These are phyloP conservation scores for Callocephalon fimbriatum DNA, from an alignment of 2,113 vertebrate genomes.

Conservation along the genomic window DNA sequence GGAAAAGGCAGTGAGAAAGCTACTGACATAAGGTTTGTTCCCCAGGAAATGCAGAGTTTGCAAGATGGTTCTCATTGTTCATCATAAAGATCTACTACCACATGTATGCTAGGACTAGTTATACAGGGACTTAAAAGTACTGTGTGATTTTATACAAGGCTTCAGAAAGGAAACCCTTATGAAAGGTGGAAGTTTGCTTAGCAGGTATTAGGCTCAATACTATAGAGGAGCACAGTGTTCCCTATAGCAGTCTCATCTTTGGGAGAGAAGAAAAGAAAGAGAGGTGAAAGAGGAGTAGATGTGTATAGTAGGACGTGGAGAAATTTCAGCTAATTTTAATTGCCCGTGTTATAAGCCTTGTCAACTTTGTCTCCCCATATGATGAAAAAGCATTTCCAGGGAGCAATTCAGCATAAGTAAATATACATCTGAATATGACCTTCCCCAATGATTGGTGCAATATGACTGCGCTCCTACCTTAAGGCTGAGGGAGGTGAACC, in stretches of 20 bases:
- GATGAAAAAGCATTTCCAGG: not conserved
- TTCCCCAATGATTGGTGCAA: not conserved
- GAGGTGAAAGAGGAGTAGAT: not conserved
- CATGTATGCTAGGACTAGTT: not conserved
- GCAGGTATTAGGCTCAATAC: not conserved
- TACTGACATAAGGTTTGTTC: not conserved
- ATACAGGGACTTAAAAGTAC: not conserved
- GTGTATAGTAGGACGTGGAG: not conserved
- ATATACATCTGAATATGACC: not conserved
- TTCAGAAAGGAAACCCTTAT: not conserved
- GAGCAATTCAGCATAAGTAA: not conserved
- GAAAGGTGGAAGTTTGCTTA: not conserved
- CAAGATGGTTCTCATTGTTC: not conserved
- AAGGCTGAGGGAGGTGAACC: not conserved
- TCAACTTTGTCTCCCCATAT: not conserved
- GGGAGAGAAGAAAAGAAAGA: not conserved
- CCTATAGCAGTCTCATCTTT: not conserved
- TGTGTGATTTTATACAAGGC: not conserved
- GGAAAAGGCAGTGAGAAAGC: not conserved
- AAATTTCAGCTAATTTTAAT: conserved; percentile 1
- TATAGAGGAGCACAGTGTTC: not conserved
- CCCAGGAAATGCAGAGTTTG: not conserved
- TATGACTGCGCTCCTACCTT: not conserved
- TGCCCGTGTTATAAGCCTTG: not conserved
- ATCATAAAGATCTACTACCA: not conserved